Evolutionary conservation across 2,888 invertebrate genomes (phyloP).

Genomic region (Pseudococcus jackbeardsleyi): DNA sequence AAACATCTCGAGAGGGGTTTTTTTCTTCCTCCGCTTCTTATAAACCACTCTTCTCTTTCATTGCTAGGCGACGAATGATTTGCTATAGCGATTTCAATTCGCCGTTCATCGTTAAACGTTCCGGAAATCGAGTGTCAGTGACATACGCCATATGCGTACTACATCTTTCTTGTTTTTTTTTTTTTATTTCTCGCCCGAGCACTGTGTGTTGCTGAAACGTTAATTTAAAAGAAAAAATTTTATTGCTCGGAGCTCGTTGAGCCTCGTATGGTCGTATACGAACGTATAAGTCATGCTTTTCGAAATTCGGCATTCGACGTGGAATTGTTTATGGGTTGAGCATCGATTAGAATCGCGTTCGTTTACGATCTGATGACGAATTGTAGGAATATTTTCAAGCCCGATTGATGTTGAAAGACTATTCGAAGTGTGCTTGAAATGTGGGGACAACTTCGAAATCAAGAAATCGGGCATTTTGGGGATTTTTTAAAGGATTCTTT

Average conservation of each 20-base stretch:
- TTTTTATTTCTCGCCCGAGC: neutral
- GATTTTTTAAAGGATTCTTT: no score
- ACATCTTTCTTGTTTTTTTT: neutral
- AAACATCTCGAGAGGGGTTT: neutral
- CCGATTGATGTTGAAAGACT: no score
- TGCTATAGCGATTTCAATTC: slow-evolving; percentile 53
- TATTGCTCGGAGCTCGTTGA: neutral
- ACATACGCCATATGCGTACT: slow-evolving; percentile 47
- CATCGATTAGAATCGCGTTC: no score
- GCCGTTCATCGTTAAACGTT: slow-evolving; percentile 45
- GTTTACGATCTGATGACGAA: no score
- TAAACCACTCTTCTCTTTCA: slow-evolving; percentile 22
- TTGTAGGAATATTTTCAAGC: no score
- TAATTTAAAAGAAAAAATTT: slow-evolving; percentile 20
- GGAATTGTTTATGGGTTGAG: no score
- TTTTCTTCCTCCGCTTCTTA: neutral
- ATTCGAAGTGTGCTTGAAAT: no score
- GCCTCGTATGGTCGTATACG: neutral
- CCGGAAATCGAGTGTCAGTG: slow-evolving; percentile 43
- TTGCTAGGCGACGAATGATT: slow-evolving; percentile 46
- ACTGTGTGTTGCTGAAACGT: neutral
- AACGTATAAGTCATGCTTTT: neutral
- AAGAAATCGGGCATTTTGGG: no score
- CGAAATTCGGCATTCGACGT: no score
- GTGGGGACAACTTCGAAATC: no score